Conservation (phyloP, 2,113 vertebrate genomes). For the Australoheros scitulus region DNA sequence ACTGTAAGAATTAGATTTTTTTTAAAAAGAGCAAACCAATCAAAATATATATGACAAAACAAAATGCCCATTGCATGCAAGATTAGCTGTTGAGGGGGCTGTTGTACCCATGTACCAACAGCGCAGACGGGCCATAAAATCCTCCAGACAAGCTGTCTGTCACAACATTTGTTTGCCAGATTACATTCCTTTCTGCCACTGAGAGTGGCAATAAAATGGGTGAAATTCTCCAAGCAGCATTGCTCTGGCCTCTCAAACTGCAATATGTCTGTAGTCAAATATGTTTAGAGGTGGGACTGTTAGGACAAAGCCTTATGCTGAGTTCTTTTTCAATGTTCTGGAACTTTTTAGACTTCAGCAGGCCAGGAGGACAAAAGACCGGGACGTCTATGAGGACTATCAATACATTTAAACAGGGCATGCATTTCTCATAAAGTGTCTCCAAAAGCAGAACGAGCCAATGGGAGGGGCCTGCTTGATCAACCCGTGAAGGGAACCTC, state of each 20-base stretch:
- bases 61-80: constrained; percentile 27
- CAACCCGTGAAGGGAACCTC: constrained; percentile 79
- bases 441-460: constrained; percentile 70
- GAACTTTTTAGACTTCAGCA: constrained; percentile 70
- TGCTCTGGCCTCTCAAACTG: constrained; percentile 60
- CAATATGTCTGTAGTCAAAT: constrained; percentile 76
- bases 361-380: constrained; percentile 66
- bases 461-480: constrained; percentile 72
- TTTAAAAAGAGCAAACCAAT: not conserved
- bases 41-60: constrained; percentile 16
- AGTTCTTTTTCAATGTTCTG: constrained; percentile 57
- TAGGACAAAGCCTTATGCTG: constrained; percentile 58
- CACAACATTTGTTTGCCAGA: constrained; percentile 84
- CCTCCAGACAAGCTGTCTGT: constrained; percentile 80
- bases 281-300: constrained; percentile 61
- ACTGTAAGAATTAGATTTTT: not conserved
- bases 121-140: constrained; percentile 73
- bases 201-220: constrained; percentile 71
- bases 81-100: constrained; percentile 54
- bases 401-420: constrained; percentile 77
- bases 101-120: constrained; percentile 59
- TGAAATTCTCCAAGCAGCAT: constrained; percentile 64
- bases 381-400: constrained; percentile 69
- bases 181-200: constrained; percentile 75
- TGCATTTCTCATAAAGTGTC: constrained; percentile 80